Base-by-base conservation (phyloP, 2,888 invertebrate genomes). In the Ornithoptera alexandrae region DNA sequence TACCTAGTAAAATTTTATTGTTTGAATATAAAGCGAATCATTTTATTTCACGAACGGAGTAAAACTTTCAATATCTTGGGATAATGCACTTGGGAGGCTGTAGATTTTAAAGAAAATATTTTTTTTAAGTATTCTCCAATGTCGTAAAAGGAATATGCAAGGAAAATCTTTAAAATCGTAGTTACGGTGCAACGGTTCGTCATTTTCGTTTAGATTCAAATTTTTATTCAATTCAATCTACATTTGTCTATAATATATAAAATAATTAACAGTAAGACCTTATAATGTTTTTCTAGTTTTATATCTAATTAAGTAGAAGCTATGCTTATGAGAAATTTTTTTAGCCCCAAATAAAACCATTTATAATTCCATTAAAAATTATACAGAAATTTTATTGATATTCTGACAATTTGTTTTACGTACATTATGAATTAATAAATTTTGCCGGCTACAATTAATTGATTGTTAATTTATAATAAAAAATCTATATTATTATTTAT, bases 121-220 rank as follows among this genome's bases (percentile, higher is more conserved):
- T 59, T 59, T 59, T 65, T 22, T 59, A 65, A 65, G n/a, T 46
- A 46, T 50, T 59, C 59, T 65, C n/a, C 24, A 18, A 59, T 46
- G n/a, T 50, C 50, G 50, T 50, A 50, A 50, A 50, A 50, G 22
- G 30, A 59, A 59, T 58, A 46, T 46, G 46, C 59, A 12, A 18
- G 22, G 24, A 10, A n/a, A 46, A 65, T 42, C 46, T 65, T 46
- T 42, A 59, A 65, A 58, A 65, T 65, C 12, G 17, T 20, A 10
- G 57, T 57, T 6, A 7, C 12, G 5, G 50, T 50, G 50, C 18
- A 5, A 50, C 50, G 15, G 17, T 17, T 39, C 39, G 50, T 50
- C 17, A 18, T 50, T 50, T 50, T 18, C 50, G 18, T 50, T 50
- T 18, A 5, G 0, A 50, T 50, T 50, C 39, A 39, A 39, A 10